Conservation (phyloP, 2,113 vertebrate species). For the Ranitomeya variabilis region DNA sequence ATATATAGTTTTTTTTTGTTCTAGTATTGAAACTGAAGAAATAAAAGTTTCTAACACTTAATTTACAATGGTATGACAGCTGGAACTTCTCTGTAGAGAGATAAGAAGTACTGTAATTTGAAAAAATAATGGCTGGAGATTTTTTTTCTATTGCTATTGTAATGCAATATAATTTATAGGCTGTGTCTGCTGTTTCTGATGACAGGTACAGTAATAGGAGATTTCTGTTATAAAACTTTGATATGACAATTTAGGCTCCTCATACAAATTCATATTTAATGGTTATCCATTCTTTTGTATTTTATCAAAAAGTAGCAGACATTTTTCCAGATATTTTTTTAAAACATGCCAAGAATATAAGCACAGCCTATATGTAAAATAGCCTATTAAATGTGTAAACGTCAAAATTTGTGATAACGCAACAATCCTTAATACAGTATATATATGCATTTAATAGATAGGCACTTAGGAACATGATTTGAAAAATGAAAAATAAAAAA, state of each 20-base stretch:
- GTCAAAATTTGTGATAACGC: not conserved
- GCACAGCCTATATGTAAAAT: conserved; percentile 22
- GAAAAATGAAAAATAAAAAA: not conserved
- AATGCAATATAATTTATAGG: conserved; percentile 34
- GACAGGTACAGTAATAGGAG: conserved; percentile 53
- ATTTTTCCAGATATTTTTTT: conserved; percentile 44
- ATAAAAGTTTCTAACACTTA: conserved; percentile 51
- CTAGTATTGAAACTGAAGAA: conserved; percentile 35
- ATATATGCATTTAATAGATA: not conserved
- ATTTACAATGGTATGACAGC: conserved; percentile 51
- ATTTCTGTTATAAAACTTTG: conserved; percentile 50
- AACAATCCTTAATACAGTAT: not conserved
- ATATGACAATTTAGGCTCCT: conserved; percentile 40
- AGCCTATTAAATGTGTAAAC: conserved; percentile 32
- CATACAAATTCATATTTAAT: conserved; percentile 26
- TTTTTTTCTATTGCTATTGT: conserved; percentile 51
- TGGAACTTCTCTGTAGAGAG: conserved; percentile 36
- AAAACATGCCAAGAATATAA: conserved; percentile 44
- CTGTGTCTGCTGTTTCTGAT: conserved; percentile 41
- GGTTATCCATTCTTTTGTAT: conserved; percentile 32
- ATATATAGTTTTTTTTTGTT: conserved; percentile 10
- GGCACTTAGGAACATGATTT: conserved; percentile 12
- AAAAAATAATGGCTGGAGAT: not conserved
- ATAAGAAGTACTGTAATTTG: conserved; percentile 47
- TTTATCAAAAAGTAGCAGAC: conserved; percentile 42